These are phyloP conservation scores for Labia minor DNA, from an alignment of 2,888 invertebrate genomes.

Conservation along the genomic window DNA sequence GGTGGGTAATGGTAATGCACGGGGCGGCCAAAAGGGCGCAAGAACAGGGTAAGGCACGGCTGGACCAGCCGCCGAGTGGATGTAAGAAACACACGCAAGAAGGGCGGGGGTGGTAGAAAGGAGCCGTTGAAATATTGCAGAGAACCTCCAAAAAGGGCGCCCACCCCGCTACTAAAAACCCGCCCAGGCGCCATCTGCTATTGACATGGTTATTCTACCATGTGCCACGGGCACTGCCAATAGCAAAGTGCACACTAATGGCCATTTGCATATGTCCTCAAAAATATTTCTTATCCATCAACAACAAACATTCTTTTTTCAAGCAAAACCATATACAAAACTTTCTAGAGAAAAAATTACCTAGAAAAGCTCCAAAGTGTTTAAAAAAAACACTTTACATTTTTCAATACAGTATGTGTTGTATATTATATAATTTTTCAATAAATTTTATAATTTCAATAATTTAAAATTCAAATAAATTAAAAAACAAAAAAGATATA, in stretches of 20 bases:
- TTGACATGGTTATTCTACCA: slow-evolving; percentile 8
- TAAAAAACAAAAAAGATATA: too few relatives aligned
- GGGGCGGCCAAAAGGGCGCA: slow-evolving; percentile 7
- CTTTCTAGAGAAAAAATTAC: too few relatives aligned
- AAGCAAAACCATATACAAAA: too few relatives aligned
- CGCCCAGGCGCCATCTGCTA: slow-evolving; percentile 13
- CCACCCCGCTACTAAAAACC: neutral
- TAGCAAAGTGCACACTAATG: neutral
- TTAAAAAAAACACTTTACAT: too few relatives aligned
- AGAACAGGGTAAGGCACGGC: neutral
- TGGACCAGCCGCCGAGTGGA: neutral
- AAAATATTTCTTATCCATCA: neutral
- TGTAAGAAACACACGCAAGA: neutral
- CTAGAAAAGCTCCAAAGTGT: too few relatives aligned
- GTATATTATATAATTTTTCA: too few relatives aligned
- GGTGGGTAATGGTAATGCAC: slow-evolving; percentile 8
- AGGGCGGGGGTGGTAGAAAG: neutral
- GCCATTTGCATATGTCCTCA: neutral
- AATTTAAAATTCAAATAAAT: too few relatives aligned
- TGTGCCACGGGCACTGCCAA: neutral
- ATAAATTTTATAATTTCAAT: too few relatives aligned
- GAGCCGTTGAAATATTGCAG: neutral
- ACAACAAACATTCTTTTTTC: neutral
- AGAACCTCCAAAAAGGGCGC: neutral
- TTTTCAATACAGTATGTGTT: too few relatives aligned